A percentile compares a stretch with the other conserved stretches of the same genome.
These are phyloP conservation scores for Laticauda laticaudata DNA, from an alignment of 2,113 vertebrate species.

Conservation along the genomic window DNA sequence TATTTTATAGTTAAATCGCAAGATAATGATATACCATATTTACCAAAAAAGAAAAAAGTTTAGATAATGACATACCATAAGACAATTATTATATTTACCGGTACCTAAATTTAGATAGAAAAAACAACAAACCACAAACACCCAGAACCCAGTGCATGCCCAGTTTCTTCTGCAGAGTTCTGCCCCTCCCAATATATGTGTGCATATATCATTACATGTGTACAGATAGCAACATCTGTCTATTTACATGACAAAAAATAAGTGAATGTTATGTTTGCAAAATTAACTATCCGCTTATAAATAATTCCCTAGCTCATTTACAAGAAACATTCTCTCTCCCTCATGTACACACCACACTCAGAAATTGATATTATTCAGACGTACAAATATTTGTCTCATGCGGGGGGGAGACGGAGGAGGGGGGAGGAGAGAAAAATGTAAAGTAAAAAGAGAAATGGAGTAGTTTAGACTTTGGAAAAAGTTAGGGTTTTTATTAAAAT, in stretches of 20 bases:
- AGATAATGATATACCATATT: background rate
- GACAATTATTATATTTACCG: background rate
- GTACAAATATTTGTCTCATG: background rate
- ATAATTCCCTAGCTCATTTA: background rate
- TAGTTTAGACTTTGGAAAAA: too few species aligned
- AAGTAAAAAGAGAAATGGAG: background rate
- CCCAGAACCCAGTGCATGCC: background rate
- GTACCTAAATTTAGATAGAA: background rate
- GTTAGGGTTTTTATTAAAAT: too few species aligned
- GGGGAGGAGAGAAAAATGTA: background rate
- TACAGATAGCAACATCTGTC: background rate
- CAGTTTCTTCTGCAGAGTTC: background rate
- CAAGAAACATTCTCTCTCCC: background rate
- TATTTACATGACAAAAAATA: background rate
- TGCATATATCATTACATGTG: background rate
- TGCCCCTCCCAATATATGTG: background rate
- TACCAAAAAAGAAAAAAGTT: background rate
- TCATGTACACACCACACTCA: background rate
- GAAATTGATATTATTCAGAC: background rate
- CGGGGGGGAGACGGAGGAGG: fast-evolving
- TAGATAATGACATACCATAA: background rate
- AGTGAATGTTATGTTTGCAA: background rate
- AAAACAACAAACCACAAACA: background rate
- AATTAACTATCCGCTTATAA: background rate
- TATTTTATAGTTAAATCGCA: background rate